Evolutionary conservation across 2,888 invertebrate species (phyloP).

Genomic region (Netelia virgata): DNA sequence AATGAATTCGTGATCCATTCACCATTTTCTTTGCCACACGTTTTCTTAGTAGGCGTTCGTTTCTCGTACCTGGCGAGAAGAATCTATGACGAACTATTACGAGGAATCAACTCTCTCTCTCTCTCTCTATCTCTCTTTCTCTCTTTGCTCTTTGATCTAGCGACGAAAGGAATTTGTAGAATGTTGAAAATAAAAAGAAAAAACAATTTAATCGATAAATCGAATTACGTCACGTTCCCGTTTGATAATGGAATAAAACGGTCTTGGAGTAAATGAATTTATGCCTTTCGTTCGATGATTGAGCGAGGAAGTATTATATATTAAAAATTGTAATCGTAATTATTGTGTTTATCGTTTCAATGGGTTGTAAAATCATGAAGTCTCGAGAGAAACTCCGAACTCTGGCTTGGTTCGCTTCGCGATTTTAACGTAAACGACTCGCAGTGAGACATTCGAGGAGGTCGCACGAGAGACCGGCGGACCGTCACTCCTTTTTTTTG

Average conservation of each 20-base stretch:
- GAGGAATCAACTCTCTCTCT: constrained; percentile 11
- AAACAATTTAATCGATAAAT: neutral
- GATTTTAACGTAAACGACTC: constrained; percentile 14
- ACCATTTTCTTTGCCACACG: constrained; percentile 19
- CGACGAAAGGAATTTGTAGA: constrained; percentile 13
- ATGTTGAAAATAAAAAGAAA: neutral
- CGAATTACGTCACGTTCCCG: no score
- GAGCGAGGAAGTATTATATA: neutral
- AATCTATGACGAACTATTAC: constrained; percentile 25
- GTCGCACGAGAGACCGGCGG: constrained; percentile 58
- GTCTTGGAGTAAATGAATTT: neutral
- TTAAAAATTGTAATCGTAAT: neutral
- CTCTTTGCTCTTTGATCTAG: neutral
- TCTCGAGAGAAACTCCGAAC: constrained; percentile 27
- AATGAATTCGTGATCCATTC: constrained; percentile 58
- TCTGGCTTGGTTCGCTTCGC: constrained; percentile 22
- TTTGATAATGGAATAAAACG: no score
- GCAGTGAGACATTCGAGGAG: constrained; percentile 40
- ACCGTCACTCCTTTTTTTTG: constrained; percentile 55
- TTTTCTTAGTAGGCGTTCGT: neutral
- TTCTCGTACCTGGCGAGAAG: neutral
- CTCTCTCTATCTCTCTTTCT: constrained; percentile 1
- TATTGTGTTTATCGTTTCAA: constrained; percentile 3
- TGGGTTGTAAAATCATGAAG: constrained; percentile 28
- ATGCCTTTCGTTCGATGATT: neutral